Evolutionary conservation across 2,888 invertebrate genomes (phyloP).

Genomic region (Drosophila silvestris): DNA sequence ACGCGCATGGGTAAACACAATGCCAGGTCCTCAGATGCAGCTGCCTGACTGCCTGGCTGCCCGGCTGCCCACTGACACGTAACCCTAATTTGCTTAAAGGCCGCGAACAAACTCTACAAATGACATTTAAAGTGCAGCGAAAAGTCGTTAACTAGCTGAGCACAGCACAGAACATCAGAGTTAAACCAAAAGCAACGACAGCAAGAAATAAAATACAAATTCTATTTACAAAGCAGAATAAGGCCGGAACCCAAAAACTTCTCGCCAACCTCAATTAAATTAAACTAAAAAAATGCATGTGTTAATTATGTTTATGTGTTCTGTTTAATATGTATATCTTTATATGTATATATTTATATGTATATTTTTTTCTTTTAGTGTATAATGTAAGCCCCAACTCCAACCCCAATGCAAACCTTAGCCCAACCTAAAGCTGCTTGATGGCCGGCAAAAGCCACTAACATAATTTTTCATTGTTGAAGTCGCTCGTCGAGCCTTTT

Average conservation of each 20-base stretch:
- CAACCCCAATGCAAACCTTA: background rate
- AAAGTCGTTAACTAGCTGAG: conserved; percentile 73
- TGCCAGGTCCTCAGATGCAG: conserved; percentile 50
- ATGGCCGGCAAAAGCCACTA: conserved; percentile 62
- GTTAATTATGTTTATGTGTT: background rate
- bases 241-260: conserved; percentile 46
- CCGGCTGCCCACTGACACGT: conserved; percentile 29
- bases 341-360: background rate
- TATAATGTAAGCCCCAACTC: background rate
- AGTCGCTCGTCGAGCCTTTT: conserved; percentile 64
- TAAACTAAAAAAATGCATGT: background rate
- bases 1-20: conserved; percentile 73
- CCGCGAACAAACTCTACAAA: conserved; percentile 69
- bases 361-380: background rate
- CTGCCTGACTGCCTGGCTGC: background rate
- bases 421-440: conserved; percentile 3
- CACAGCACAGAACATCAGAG: background rate
- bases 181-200: conserved; percentile 29
- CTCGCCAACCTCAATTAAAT: conserved; percentile 3
- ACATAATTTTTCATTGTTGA: conserved; percentile 57
- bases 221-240: conserved; percentile 66
- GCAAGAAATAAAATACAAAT: conserved; percentile 72
- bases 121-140: conserved; percentile 78
- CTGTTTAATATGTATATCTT: background rate
- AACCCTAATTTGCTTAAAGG: conserved; percentile 76